phyloP scores from a whole-genome alignment of 2,888 invertebrate genomes.

The Drosophila pseudotalamancana region DNA sequence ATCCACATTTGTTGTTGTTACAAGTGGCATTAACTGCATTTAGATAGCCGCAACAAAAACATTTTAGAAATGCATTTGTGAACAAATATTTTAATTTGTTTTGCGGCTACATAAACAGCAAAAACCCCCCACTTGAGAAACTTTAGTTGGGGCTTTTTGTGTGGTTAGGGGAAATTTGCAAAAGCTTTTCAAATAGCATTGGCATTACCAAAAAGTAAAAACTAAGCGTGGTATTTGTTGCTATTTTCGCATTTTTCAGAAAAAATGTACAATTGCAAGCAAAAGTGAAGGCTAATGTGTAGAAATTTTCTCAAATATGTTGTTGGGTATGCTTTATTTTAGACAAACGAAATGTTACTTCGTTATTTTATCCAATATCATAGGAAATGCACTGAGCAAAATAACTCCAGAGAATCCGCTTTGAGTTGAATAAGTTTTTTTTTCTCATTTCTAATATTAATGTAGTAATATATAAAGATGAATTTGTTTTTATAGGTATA shows the following conservation, averaged over 20 bases:
- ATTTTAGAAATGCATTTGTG: constrained; percentile 19
- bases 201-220: constrained; percentile 24
- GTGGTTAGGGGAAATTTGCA: constrained; percentile 29
- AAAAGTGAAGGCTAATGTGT: too few species aligned
- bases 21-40: constrained; percentile 38
- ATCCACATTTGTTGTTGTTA: constrained; percentile 13
- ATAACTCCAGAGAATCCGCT: too few species aligned
- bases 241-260: constrained; percentile 13
- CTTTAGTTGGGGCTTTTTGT: constrained; percentile 22
- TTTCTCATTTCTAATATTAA: too few species aligned
- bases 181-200: constrained; percentile 27
- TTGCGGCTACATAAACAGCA: constrained; percentile 13
- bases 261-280: constrained; percentile 16
- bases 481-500: too few species aligned
- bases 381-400: too few species aligned
- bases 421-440: too few species aligned
- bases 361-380: too few species aligned
- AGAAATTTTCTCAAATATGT: too few species aligned
- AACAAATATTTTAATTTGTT: constrained; percentile 46
- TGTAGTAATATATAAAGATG: too few species aligned
- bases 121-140: constrained; percentile 1
- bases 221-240: constrained; percentile 3
- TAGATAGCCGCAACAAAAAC: constrained; percentile 13
- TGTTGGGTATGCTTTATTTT: too few species aligned
- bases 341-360: too few species aligned